Evolutionary conservation across 2,797 vertebrate genomes (phyloP), one percentile per base, ranked within the genome.

Genomic region (Gobionotothen gibberifrons): DNA sequence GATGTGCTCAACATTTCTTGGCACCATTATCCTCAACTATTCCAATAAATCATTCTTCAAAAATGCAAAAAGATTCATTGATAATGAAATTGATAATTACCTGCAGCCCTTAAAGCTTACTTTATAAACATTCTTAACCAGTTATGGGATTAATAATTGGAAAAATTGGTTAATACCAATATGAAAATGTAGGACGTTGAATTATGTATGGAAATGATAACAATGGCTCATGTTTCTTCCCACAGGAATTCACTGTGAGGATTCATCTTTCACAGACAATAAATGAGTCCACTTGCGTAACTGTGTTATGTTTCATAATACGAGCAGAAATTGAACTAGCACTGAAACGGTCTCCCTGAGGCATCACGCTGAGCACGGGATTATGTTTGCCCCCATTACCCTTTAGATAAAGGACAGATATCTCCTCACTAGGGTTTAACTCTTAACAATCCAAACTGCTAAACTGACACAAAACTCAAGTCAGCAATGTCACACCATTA

Each of bases 351-450:
- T 69, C 73, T 87, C 89, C 85, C 83, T 70, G 68, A 79, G 85
- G 86, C 82, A 77, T 69, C 79, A 76, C 53, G 51, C 81, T 79
- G 76, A 81, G 84, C 85, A 76, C 32, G 9, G 76, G 88, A 90
- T 92, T 88, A 91, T 88, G 81, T 84, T 79, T 87, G 87, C 74
- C 82, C 87, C 77, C 65, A 82, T 91, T 87, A 85, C 72, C 84
- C 83, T 87, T 70, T 81, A 76, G 81, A 87, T 84, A 80, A 82
- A 57, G 59, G 69, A 76, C 84, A 71, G 70, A 79, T 57, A 72
- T 85, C 80, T 49, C 85, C 78, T 72, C 82, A 71, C 51, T 78
- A 60, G 68, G 42, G 1, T 78, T 87, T 89, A 87, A 82, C 84
- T 55, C 74, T 74, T 82, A 52, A 65, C 51, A 42, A 68, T 55